phyloP scores from a whole-genome alignment of 2,797 vertebrate genomes.

The Lateolabrax maculatus region DNA sequence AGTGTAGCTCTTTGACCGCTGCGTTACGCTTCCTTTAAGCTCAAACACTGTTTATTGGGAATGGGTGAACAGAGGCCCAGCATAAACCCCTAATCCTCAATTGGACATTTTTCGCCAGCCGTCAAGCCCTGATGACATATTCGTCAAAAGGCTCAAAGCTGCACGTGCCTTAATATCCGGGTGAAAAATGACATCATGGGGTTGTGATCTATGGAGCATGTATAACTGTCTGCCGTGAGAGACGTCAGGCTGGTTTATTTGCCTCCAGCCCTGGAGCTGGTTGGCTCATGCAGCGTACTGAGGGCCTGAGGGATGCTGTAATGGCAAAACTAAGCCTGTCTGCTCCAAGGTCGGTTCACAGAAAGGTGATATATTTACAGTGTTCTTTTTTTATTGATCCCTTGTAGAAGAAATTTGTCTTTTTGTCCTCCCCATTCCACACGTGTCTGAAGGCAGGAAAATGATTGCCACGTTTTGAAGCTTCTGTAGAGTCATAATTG shows the following conservation, averaged over 20 bases:
- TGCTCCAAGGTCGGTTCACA: constrained; percentile 47
- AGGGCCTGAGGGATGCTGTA: constrained; percentile 65
- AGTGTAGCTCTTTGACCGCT: constrained; percentile 46
- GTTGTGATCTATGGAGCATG: constrained; percentile 45
- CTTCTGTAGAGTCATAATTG: background rate
- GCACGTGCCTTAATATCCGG: constrained; percentile 49
- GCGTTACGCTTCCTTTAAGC: constrained; percentile 49
- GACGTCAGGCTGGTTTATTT: constrained; percentile 55
- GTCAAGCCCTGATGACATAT: constrained; percentile 64
- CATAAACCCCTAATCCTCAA: constrained; percentile 28
- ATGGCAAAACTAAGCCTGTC: constrained; percentile 63
- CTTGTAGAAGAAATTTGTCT: constrained; percentile 14
- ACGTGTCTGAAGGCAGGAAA: background rate
- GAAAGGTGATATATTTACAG: constrained; percentile 58
- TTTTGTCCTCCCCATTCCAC: background rate
- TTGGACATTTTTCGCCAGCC: constrained; percentile 25
- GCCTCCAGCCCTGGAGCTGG: constrained; percentile 32
- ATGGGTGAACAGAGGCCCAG: constrained; percentile 44
- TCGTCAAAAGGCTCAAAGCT: constrained; percentile 44
- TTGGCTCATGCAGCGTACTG: constrained; percentile 27
- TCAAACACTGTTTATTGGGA: constrained; percentile 59
- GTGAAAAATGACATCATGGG: constrained; percentile 60
- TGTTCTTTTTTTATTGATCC: constrained; percentile 49
- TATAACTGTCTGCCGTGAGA: constrained; percentile 34
- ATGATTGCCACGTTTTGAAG: background rate